Base-by-base conservation (phyloP, 1,140 invertebrate species). In the Drosophila virilis region DNA sequence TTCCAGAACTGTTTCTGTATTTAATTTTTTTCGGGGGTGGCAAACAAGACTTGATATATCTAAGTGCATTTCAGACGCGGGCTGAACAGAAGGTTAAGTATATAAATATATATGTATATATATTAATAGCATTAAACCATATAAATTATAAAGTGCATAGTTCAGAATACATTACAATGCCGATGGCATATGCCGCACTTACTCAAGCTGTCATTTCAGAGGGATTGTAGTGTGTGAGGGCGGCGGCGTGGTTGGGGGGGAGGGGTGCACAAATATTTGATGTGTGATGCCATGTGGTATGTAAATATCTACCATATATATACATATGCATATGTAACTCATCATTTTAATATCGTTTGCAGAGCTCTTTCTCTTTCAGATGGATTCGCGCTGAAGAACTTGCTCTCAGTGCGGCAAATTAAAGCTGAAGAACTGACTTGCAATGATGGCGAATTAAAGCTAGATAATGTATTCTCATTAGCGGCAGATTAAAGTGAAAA, bases 61-160 rank as follows among this genome's bases (percentile, higher is more conserved):
- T 45, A 38, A 52, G 43, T 54, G 73, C 67, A 73, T 37, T 40
- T 58, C 57, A 61, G 32, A 46, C 70, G 70, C 61, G 74, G 22
- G 60, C 51, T 78, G 74, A 46, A 65, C 50, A 77, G 58, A 67
- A 77, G 77, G 74, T 85, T 84, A 84, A 84, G 80, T 76, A 80
- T 77, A 22, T 32, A 13, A 35, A 54, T 17, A 17, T 17, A 10
- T 52, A 51, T 67, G 15, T 46, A 59, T 50, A 45, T 61, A 60
- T 76, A 81, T 86, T 86, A 81, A 85, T 85, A 85, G 73, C 82
- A 64, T 75, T 52, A 62, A 72, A 69, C 64, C 42, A 69, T 62
- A 59, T 76, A 60, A 82, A 78, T 68, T 77, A 80, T 78, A 28
- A 57, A 78, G 75, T 77, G 77, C 75, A 80, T 66, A 71, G 78